Base-by-base conservation (phyloP, 1,140 invertebrate species). In the Diorhabda sublineata region DNA sequence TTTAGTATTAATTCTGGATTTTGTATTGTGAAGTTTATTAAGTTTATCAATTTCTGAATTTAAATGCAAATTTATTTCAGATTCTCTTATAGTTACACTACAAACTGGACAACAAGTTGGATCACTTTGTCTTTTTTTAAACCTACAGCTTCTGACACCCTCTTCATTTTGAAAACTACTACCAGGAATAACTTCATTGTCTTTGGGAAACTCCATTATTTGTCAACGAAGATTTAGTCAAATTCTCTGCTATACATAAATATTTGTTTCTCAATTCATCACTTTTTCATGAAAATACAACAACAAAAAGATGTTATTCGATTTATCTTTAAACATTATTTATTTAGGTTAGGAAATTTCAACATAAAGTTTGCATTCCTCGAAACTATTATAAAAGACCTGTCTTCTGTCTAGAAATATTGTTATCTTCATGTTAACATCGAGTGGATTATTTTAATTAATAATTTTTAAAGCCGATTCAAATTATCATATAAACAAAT, bases 41-140 rank as follows among this genome's bases (percentile, higher is more conserved):
- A 95, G 81, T 73, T 90, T 88, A 69, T 93, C 91, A 70, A 94
- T 80, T 80, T 95, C 92, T 63, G 89, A 83, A 7, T 86, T 83
- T 68, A 92, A 89, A 79, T 95, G 92, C 58, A 87, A 82, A 73
- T 93, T 90, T 43, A 93, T 79, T 78, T 94, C 92, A 42, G 88
- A 86, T 3, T 86, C 82, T 69, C 91, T 84, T 45, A 95, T 83
- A 42, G 91, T 91, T 7, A 90, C 84, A 62, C 92, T 89, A 83
- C 92, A 95, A 5, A 91, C 89, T 9, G 92, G 92, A 81, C 92
- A 94, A 77, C 87, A 89, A 42, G 86, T 85, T 4, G 88, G 86
- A 74, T 91, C 88, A 73, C 83, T 73, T 75, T 78, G 76, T 76
- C 82, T 76, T 71, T 72, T 78, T 76, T 82, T 74, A 70, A 78